Percentiles rank a stretch among this genome's conserved stretches.
phyloP scores from a whole-genome alignment of 2,113 vertebrate species.

The Paradoxurus hermaphroditus region DNA sequence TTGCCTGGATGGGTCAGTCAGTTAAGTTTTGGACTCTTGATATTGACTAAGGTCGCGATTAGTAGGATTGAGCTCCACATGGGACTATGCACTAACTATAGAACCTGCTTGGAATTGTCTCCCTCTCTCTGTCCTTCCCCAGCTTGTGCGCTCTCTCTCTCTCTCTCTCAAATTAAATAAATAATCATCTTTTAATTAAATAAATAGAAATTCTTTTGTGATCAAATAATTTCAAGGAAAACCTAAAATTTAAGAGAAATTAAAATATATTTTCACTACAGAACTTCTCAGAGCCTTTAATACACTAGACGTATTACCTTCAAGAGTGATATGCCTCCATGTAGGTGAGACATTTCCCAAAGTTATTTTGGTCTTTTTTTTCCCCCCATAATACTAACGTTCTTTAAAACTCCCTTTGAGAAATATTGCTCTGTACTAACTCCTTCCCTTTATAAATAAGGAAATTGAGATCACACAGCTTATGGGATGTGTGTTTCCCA shows the following conservation, averaged over 20 bases:
- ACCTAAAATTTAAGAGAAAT: not conserved
- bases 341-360: not conserved
- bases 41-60: no score
- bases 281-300: not conserved
- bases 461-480: not conserved
- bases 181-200: no score
- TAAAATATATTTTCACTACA: not conserved
- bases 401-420: not conserved
- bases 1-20: no score
- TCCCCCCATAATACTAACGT: not conserved
- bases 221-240: not conserved
- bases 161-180: no score
- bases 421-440: not conserved
- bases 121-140: no score
- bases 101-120: no score
- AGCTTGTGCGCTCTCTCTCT: no score
- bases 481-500: not conserved
- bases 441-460: not conserved
- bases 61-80: no score
- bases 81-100: no score
- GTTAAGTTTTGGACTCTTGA: no score
- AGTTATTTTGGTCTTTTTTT: not conserved
- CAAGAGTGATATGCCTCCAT: not conserved
- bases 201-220: not conserved
- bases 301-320: not conserved